Percentiles rank a stretch among this genome's conserved stretches.
phyloP scores from a whole-genome alignment of 2,888 invertebrate genomes.

The Bugulina stolonifera region DNA sequence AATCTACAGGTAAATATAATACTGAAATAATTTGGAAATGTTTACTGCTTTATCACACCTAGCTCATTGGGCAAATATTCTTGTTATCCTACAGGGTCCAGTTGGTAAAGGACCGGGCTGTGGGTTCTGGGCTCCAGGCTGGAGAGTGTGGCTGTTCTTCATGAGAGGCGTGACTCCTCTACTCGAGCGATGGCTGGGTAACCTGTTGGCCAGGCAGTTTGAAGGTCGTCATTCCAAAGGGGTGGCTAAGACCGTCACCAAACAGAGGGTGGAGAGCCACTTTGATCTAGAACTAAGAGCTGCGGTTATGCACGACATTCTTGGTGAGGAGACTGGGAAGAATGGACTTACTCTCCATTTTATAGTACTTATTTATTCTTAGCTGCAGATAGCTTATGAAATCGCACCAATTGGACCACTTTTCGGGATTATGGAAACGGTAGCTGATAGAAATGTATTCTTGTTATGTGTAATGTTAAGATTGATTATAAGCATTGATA shows the following conservation, averaged over 20 bases:
- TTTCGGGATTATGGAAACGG: too few species aligned
- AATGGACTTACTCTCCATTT: too few species aligned
- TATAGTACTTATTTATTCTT: too few species aligned
- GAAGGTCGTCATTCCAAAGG: conserved; percentile 99
- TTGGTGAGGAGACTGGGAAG: conserved; percentile 55
- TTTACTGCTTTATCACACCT: too few species aligned
- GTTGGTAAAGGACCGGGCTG: conserved; percentile 98
- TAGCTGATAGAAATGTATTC: too few species aligned
- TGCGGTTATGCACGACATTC: conserved; percentile 87
- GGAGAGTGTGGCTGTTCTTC: conserved; percentile 99
- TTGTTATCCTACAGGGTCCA: conserved; percentile 75
- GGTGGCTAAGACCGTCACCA: conserved; percentile 98
- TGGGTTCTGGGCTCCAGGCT: conserved; percentile 97
- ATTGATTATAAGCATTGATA: too few species aligned
- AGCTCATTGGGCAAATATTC: too few species aligned
- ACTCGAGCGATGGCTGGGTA: conserved; percentile 97
- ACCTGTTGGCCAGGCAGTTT: conserved; percentile 93
- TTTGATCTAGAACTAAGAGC: conserved; percentile 97
- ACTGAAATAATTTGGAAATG: too few species aligned
- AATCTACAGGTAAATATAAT: too few species aligned
- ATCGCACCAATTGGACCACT: too few species aligned
- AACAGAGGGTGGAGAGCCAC: conserved; percentile 98
- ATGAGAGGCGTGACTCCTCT: conserved; percentile 98
- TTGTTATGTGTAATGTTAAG: too few species aligned
- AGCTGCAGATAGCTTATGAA: too few species aligned